These are phyloP conservation scores for Orchesella cincta DNA, from an alignment of 1,140 invertebrate genomes.

Conservation along the genomic window DNA sequence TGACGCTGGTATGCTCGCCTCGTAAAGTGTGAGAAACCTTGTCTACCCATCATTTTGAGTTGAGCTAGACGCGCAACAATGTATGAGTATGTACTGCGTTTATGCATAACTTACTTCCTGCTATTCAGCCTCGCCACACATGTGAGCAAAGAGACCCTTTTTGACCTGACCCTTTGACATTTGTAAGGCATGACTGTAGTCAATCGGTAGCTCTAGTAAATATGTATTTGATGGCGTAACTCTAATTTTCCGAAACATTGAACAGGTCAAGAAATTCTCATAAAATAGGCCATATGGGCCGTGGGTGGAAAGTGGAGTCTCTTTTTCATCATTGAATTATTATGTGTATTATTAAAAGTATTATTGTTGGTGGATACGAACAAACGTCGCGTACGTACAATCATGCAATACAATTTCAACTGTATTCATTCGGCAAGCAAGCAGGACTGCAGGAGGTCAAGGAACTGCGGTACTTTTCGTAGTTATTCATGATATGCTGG, in stretches of 20 bases:
- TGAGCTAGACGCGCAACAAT: background rate
- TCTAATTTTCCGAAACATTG: background rate
- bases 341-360: background rate
- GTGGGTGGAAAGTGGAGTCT: background rate
- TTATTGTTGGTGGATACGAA: no score
- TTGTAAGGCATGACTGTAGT: background rate
- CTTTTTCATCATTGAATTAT: conserved; percentile 6
- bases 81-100: background rate
- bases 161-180: conserved; percentile 4
- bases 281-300: conserved; percentile 8
- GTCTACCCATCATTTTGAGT: background rate
- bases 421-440: no score
- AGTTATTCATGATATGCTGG: no score
- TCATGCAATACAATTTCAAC: no score
- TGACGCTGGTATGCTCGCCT: background rate
- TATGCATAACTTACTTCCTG: background rate
- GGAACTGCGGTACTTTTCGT: background rate
- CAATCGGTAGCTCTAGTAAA: background rate
- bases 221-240: background rate
- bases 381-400: no score
- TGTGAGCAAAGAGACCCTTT: background rate
- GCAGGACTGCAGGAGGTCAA: background rate
- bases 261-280: background rate
- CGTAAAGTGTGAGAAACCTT: background rate
- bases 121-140: background rate